Percentiles rank a stretch among this genome's conserved stretches.
Conservation (phyloP, 2,888 invertebrate genomes). For the Litoditis marina region DNA sequence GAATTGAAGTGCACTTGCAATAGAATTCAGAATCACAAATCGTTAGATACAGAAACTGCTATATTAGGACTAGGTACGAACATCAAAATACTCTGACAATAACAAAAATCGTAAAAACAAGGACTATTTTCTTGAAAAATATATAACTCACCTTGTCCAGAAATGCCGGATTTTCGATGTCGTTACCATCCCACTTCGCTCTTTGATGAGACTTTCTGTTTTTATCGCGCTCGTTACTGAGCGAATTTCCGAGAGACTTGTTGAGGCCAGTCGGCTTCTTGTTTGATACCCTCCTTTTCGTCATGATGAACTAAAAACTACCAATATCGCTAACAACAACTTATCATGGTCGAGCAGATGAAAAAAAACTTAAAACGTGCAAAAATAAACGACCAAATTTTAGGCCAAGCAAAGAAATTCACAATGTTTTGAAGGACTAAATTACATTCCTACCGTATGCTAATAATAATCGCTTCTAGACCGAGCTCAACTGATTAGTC, state of each 20-base stretch:
- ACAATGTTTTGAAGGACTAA: too few species aligned
- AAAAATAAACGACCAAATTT: slow-evolving; percentile 5
- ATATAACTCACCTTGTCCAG: slow-evolving; percentile 39
- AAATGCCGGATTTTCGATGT: slow-evolving; percentile 51
- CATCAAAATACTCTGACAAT: too few species aligned
- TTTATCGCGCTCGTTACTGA: slow-evolving; percentile 45
- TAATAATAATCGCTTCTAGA: too few species aligned
- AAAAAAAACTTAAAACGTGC: slow-evolving; percentile 10
- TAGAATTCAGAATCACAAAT: too few species aligned
- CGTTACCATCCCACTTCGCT: slow-evolving; percentile 42
- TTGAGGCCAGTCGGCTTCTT: slow-evolving; percentile 54
- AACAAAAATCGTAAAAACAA: not conserved
- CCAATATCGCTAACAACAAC: not conserved
- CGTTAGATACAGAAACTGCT: slow-evolving; percentile 8
- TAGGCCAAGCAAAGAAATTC: not conserved
- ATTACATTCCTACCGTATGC: too few species aligned
- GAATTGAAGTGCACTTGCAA: not conserved
- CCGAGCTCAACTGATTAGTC: too few species aligned
- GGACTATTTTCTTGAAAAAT: not conserved
- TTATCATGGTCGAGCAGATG: not conserved
- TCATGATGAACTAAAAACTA: slow-evolving; percentile 37
- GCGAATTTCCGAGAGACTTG: slow-evolving; percentile 53
- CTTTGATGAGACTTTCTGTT: slow-evolving; percentile 35
- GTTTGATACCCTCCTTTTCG: slow-evolving; percentile 54
- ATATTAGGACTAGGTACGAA: too few species aligned